Conservation (phyloP, 2,797 vertebrate genomes). For the Paramormyrops hopkinsi region DNA sequence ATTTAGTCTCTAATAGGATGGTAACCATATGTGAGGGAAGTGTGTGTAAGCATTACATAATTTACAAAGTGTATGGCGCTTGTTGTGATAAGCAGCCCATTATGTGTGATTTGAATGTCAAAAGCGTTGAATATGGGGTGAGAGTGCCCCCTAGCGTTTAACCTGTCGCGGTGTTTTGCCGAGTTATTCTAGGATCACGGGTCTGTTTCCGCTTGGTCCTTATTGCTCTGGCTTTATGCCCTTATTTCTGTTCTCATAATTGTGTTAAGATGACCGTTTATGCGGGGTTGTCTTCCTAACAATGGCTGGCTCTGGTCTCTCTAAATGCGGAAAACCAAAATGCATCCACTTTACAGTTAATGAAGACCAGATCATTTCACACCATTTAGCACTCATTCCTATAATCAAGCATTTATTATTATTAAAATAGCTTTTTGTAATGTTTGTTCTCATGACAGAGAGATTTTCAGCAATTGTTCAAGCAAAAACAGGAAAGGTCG, state of each 20-base stretch:
- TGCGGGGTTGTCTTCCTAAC: neutral
- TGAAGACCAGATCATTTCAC: neutral
- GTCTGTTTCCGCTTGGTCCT: neutral
- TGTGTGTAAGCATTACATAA: neutral
- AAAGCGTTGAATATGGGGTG: neutral
- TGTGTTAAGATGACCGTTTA: neutral
- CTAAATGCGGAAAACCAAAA: neutral
- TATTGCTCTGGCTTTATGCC: neutral
- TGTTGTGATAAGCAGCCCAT: neutral
- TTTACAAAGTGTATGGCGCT: neutral
- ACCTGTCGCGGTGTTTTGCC: neutral
- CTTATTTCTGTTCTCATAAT: neutral
- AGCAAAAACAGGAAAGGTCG: neutral
- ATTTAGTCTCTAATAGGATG: neutral
- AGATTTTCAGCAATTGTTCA: neutral
- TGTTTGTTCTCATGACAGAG: neutral
- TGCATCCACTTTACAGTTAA: neutral
- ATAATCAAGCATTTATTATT: neutral
- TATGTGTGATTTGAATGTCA: neutral
- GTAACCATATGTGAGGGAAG: neutral
- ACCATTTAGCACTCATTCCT: neutral
- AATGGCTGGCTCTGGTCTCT: neutral
- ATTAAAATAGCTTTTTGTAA: neutral
- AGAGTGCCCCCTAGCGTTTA: neutral
- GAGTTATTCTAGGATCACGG: neutral